These are phyloP conservation scores for Chanos chanos DNA, from an alignment of 2,797 vertebrate species.

Conservation along the genomic window DNA sequence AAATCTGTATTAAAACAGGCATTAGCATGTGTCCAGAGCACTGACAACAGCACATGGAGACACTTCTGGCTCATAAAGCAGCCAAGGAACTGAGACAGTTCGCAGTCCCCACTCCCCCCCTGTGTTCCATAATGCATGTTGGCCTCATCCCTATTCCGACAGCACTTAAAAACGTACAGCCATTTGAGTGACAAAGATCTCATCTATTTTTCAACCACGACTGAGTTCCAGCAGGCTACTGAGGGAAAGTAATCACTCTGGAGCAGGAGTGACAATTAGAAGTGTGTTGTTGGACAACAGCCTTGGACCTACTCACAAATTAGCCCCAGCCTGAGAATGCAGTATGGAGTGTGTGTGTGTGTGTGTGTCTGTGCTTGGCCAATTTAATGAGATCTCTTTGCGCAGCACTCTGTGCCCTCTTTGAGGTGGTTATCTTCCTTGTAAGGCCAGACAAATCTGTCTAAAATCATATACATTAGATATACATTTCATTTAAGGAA, in stretches of 20 bases:
- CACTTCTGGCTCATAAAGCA: conserved; percentile 57
- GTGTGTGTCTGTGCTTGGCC: conserved; percentile 12
- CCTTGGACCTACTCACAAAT: conserved; percentile 66
- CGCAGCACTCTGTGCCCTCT: too few relatives aligned
- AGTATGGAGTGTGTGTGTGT: conserved; percentile 11
- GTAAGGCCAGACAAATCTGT: too few relatives aligned
- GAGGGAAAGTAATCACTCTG: conserved; percentile 41
- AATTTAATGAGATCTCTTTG: conserved; percentile 50
- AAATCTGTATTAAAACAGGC: conserved; percentile 62
- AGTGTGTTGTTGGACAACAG: conserved; percentile 68
- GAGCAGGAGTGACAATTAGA: conserved; percentile 61
- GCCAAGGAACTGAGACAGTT: conserved; percentile 56
- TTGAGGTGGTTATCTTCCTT: too few relatives aligned
- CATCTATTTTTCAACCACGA: conserved; percentile 78
- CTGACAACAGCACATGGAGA: conserved; percentile 51
- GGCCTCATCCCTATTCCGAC: conserved; percentile 67
- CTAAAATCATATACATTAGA: too few relatives aligned
- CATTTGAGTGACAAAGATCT: conserved; percentile 80
- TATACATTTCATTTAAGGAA: conserved; percentile 43
- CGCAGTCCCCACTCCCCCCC: conserved; percentile 36
- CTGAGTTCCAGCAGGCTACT: conserved; percentile 41
- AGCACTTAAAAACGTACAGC: conserved; percentile 74
- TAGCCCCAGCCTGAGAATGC: conserved; percentile 57
- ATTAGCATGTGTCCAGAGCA: conserved; percentile 56
- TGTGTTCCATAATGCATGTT: conserved; percentile 73